Conservation (phyloP, 2,797 vertebrate species). For the Acanthiza pusilla region DNA sequence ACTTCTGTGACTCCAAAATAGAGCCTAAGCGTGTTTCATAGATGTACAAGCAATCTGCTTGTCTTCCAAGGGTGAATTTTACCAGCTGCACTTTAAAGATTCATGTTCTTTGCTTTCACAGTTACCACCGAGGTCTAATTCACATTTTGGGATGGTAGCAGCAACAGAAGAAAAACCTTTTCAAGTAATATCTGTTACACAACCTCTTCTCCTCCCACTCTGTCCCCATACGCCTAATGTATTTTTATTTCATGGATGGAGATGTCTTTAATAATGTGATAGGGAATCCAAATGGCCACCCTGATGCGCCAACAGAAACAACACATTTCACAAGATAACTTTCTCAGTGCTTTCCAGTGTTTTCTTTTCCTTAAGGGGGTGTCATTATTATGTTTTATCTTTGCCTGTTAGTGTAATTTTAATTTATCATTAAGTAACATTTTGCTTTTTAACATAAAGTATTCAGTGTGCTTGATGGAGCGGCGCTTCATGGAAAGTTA, state of each 20-base stretch:
- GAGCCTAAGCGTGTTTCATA: not conserved
- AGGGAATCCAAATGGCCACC: conserved; percentile 66
- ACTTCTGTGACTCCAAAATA: not conserved
- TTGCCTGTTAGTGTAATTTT: conserved; percentile 74
- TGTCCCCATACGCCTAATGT: not conserved
- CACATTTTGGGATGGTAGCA: conserved; percentile 30
- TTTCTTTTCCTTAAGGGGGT: conserved; percentile 73
- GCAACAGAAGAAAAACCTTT: conserved; percentile 43
- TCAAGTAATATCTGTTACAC: conserved; percentile 36
- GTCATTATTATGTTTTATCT: conserved; percentile 71
- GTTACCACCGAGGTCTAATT: conserved; percentile 61
- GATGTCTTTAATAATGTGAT: conserved; percentile 69
- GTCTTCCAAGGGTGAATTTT: conserved; percentile 1
- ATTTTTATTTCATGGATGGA: conserved; percentile 71
- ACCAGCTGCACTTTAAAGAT: conserved; percentile 31
- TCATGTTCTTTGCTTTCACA: conserved; percentile 31
- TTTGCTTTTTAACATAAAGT: conserved; percentile 82
- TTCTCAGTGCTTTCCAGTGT: conserved; percentile 62
- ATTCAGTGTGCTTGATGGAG: conserved; percentile 79
- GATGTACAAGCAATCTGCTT: conserved; percentile 12
- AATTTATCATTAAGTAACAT: conserved; percentile 80
- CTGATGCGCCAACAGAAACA: conserved; percentile 62
- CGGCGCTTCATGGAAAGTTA: conserved; percentile 76
- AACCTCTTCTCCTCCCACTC: conserved; percentile 12
- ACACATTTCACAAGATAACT: conserved; percentile 70